Evolutionary conservation across 2,888 invertebrate genomes (phyloP).

Genomic region (Scotopteryx bipunctaria): DNA sequence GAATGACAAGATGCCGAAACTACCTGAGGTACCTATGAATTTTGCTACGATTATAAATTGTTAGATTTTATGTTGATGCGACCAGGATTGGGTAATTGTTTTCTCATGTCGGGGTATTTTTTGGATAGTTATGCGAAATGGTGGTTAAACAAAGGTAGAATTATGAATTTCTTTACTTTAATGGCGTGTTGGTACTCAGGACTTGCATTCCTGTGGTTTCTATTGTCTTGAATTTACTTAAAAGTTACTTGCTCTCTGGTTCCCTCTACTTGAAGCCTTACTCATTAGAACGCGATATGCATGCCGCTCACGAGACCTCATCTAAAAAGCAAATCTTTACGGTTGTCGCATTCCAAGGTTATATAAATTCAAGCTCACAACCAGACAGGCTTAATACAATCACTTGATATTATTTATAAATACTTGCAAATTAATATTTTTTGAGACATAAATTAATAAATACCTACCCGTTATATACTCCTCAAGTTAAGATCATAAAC

Average conservation of each 20-base stretch:
- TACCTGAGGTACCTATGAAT: conserved; percentile 86
- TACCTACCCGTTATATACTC: too few relatives aligned
- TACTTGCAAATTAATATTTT: too few relatives aligned
- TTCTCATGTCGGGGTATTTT: too few relatives aligned
- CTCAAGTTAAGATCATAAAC: conserved; percentile 10
- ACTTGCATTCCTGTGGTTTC: conserved; percentile 18
- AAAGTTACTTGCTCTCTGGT: conserved; percentile 16
- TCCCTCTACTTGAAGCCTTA: conserved; percentile 2
- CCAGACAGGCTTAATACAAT: conserved; percentile 11
- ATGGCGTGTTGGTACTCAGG: conserved; percentile 13
- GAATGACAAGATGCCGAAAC: conserved; percentile 88
- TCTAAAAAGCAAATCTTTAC: conserved; percentile 28
- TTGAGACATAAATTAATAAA: too few relatives aligned
- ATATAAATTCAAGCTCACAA: conserved; percentile 22
- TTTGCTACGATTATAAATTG: not conserved
- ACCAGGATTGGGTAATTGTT: not conserved
- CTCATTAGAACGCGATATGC: conserved; percentile 19
- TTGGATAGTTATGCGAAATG: not conserved
- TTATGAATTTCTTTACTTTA: not conserved
- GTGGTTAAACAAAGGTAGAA: not conserved
- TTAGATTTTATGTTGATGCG: not conserved
- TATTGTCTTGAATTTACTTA: conserved; percentile 10
- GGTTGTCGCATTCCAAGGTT: conserved; percentile 20
- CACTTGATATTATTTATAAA: too few relatives aligned
- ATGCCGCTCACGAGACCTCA: conserved; percentile 18